These are phyloP conservation scores for Pantherophis alleghaniensis DNA, from an alignment of 2,797 vertebrate species.

Conservation along the genomic window DNA sequence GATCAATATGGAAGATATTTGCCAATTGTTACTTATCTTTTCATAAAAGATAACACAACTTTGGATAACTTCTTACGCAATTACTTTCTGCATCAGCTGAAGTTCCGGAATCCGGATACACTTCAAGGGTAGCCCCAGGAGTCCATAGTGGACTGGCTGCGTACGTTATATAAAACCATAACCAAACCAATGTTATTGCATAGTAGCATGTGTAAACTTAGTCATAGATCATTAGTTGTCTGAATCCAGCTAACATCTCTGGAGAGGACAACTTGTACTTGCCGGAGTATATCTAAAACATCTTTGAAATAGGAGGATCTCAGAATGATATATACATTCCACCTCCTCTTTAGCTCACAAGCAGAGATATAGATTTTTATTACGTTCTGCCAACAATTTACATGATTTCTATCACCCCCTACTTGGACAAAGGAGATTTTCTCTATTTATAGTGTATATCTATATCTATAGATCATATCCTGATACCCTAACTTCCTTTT, in stretches of 20 bases:
- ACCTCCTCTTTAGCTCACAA: not conserved
- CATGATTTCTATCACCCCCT: not conserved
- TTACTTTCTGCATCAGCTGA: too few relatives aligned
- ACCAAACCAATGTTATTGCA: not conserved
- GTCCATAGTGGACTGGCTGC: not conserved
- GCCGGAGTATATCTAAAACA: not conserved
- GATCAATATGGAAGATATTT: not conserved
- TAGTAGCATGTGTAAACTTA: not conserved
- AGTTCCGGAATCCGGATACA: too few relatives aligned
- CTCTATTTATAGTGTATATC: not conserved
- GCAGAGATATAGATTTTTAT: not conserved
- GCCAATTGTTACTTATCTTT: not conserved
- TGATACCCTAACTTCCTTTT: not conserved
- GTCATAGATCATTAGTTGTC: not conserved
- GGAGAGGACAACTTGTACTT: not conserved
- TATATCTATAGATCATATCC: not conserved
- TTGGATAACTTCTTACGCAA: not conserved
- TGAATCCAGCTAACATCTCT: not conserved
- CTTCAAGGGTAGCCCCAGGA: not conserved
- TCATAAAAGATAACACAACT: not conserved
- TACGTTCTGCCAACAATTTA: not conserved
- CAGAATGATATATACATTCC: not conserved
- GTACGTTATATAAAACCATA: not conserved
- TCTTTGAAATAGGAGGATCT: not conserved
- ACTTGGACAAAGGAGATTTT: not conserved